These are phyloP conservation scores for Drosophila nasuta DNA, from an alignment of 1,140 invertebrate genomes.

Conservation along the genomic window DNA sequence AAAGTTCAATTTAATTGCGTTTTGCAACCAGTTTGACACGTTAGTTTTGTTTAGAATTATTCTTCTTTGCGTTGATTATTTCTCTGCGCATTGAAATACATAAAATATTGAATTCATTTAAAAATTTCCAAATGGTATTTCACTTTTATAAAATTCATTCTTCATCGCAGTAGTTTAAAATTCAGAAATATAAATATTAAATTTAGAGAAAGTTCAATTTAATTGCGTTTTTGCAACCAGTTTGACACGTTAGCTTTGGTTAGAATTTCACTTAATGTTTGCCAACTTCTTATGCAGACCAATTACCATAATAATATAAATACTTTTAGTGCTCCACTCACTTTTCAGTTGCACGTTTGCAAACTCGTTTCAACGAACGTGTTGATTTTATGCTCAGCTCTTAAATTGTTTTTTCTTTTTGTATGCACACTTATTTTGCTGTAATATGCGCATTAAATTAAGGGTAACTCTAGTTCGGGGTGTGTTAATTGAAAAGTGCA, in stretches of 20 bases:
- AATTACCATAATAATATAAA: constrained; percentile 1
- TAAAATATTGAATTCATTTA: no score
- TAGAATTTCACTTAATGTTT: constrained; percentile 28
- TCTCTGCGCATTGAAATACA: no score
- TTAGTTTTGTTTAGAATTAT: neutral
- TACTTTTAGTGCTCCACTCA: neutral
- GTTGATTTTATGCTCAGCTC: neutral
- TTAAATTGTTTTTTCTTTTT: neutral
- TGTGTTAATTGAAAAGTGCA: no score
- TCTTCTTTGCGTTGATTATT: no score
- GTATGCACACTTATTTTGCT: neutral
- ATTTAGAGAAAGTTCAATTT: no score
- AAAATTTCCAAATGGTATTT: no score
- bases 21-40: neutral
- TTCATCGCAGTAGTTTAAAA: no score
- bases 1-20: no score
- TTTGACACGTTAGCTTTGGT: neutral
- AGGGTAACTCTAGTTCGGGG: constrained; percentile 18
- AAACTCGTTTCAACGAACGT: neutral
- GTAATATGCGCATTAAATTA: neutral
- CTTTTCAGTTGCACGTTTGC: neutral
- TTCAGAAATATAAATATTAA: no score
- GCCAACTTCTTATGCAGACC: neutral
- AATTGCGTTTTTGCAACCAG: neutral
- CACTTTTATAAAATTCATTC: no score